Conservation (phyloP, 2,797 vertebrate genomes). For the Synaphobranchus kaupii region DNA sequence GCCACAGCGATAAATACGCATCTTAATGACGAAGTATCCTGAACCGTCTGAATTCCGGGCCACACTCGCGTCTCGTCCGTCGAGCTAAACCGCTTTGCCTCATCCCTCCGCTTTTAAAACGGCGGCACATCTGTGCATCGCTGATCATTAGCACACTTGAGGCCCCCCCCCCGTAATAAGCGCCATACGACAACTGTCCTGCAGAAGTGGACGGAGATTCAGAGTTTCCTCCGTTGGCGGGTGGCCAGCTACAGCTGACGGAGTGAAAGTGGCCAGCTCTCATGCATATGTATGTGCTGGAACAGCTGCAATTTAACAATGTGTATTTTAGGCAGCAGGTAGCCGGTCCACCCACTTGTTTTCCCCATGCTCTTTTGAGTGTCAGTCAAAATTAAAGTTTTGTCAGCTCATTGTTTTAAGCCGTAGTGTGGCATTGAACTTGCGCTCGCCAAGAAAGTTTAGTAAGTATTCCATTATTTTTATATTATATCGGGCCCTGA, state of each 20-base stretch:
- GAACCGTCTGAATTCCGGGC: neutral
- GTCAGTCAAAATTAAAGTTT: constrained; percentile 14
- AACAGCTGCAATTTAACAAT: constrained; percentile 34
- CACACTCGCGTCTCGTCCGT: constrained; percentile 26
- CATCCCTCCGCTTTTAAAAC: neutral
- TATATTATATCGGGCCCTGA: neutral
- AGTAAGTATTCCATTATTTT: neutral
- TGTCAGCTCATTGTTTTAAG: constrained; percentile 14
- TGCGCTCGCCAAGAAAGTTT: neutral
- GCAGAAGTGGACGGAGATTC: constrained; percentile 27
- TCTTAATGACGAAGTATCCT: constrained; percentile 16
- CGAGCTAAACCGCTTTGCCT: neutral
- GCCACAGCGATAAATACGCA: neutral
- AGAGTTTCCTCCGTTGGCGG: neutral
- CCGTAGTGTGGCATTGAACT: neutral
- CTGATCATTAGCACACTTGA: constrained; percentile 33
- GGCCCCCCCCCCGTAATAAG: constrained; percentile 15
- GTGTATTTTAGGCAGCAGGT: constrained; percentile 27
- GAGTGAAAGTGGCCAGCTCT: constrained; percentile 22
- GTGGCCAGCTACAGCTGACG: constrained; percentile 25
- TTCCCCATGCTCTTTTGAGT: constrained; percentile 20
- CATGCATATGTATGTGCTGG: constrained; percentile 40
- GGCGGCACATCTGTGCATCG: constrained; percentile 18
- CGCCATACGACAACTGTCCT: constrained; percentile 5
- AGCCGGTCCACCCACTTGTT: neutral